A percentile compares a stretch with the other conserved stretches of the same genome.
These are phyloP conservation scores for Melipona beecheii DNA, from an alignment of 2,888 invertebrate genomes.

Conservation along the genomic window DNA sequence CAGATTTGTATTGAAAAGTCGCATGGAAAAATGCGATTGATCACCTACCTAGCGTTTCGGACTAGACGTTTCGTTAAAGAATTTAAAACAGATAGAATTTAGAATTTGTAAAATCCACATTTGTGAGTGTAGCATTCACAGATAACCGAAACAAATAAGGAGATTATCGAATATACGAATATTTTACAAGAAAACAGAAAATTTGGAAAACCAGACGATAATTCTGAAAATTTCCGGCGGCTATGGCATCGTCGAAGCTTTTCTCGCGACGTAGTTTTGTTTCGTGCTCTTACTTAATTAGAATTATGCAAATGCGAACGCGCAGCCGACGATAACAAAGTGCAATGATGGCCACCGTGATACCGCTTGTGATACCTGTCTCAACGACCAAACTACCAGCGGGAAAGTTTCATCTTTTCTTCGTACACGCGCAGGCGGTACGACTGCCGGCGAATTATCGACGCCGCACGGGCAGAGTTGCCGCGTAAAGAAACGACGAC, in stretches of 20 bases:
- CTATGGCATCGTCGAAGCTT: not conserved
- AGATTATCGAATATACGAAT: no score
- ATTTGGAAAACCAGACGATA: no score
- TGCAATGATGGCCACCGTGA: not conserved
- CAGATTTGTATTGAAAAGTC: no score
- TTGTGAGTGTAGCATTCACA: no score
- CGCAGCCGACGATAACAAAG: constrained; percentile 15
- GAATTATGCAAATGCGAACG: constrained; percentile 17
- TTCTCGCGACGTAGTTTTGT: not conserved
- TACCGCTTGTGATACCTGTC: not conserved
- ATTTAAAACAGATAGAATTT: no score
- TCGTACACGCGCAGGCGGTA: not conserved
- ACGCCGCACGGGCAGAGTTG: not conserved
- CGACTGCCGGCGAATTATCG: constrained; percentile 8
- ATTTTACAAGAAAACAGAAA: no score
- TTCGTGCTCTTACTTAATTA: not conserved
- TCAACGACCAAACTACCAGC: not conserved
- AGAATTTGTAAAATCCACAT: no score
- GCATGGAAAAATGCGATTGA: no score
- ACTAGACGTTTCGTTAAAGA: no score
- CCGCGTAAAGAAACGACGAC: constrained; percentile 2
- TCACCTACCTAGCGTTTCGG: no score
- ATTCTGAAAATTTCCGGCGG: no score
- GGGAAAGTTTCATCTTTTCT: not conserved
- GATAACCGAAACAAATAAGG: no score